Evolutionary conservation across 2,797 vertebrate genomes (phyloP).

Genomic region (Phoxinus dragarum): DNA sequence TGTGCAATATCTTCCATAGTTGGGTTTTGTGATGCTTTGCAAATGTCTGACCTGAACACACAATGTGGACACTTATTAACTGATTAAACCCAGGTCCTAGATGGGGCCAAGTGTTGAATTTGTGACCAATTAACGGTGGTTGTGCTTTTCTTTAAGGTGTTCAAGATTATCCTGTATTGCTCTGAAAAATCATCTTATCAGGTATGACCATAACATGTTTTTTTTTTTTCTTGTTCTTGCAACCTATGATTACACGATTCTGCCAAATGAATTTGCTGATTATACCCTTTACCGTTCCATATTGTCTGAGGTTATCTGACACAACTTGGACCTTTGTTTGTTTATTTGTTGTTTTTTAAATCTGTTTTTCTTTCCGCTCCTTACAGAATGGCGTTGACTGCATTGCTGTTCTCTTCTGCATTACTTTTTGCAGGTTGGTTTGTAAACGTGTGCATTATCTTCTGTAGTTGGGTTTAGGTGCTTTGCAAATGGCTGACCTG

Average conservation of each 20-base stretch:
- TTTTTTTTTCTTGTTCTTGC: background rate
- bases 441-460: no score
- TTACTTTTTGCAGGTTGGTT: background rate
- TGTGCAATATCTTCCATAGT: background rate
- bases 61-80: conserved; percentile 70
- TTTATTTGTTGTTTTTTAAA: background rate
- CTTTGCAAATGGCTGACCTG: conserved; percentile 83
- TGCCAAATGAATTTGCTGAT: conserved; percentile 83
- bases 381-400: background rate
- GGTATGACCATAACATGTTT: background rate
- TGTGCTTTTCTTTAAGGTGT: background rate
- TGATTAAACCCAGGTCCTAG: conserved; percentile 62
- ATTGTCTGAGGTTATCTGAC: conserved; percentile 70
- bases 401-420: no score
- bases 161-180: no score
- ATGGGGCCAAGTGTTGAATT: fast-evolving
- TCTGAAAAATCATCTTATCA: fast-evolving
- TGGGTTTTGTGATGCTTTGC: conserved; percentile 74
- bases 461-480: conserved; percentile 66
- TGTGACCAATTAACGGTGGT: conserved; percentile 10
- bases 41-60: conserved; percentile 84
- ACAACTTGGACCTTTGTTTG: fast-evolving
- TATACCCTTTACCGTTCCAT: conserved; percentile 80
- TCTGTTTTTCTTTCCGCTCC: background rate
- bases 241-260: conserved; percentile 79